Base-by-base conservation (phyloP, 2,797 vertebrate genomes). In the Darevskia mixta region DNA sequence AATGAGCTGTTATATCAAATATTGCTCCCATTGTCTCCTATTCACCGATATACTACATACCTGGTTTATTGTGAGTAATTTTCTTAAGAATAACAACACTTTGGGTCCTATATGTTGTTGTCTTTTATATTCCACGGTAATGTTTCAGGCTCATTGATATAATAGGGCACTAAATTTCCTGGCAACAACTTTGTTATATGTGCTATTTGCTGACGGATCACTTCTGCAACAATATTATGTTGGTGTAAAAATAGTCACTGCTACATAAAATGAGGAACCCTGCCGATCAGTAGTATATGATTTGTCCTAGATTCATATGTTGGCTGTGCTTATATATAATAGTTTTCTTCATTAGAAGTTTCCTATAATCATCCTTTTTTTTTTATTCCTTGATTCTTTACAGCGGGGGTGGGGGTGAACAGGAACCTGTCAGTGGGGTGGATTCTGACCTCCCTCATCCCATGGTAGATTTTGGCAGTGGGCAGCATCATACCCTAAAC, bases 181-280 rank as follows among this genome's bases (percentile, higher is more conserved):
- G 73, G n/a, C 79, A 66, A 38, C 67, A 73, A 3, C 67, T 72
- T 43, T 79, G 77, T n/a, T 86, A 38, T 77, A 80, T 43, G n/a
- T 43, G 79, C 71, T 49, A 49, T 76, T 87, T 81, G 79, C 32
- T 66, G 86, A 73, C 67, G n/a, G 43, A 82, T 82, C 80, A 35
- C 43, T 73, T 87, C 49, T 66, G 11, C 35, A 43, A 7, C 23
- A 3, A 10, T 64, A 64, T 45, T 67, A 66, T 79, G 64, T 69
- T n/a, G 29, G 4, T 55, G 64, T 66, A 75, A 87, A 55, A 87
- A 82, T 58, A 73, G 41, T 45, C 8, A 13, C 29, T 9, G 71
- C 69, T 55, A 43, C 17, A 66, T 82, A 75, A 64, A 81, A 82
- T 35, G 75, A 82, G 55, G 61, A 32, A 75, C 55, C 11, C 13